Base-by-base conservation (phyloP, 2,797 vertebrate species). In the Pseudotriccus pelzelni region DNA sequence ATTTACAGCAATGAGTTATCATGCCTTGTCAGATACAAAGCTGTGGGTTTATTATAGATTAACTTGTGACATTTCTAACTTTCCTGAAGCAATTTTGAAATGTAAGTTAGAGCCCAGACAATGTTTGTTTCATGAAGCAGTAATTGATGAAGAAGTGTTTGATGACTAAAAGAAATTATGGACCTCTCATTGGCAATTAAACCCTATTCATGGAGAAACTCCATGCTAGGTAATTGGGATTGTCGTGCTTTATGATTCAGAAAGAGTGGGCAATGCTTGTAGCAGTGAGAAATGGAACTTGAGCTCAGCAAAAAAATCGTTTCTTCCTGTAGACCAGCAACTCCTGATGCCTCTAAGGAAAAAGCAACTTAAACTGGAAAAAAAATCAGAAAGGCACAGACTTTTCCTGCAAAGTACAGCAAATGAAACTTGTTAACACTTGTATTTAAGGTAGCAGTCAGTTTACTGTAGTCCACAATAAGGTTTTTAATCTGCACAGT, bases 21-120 rank as follows among this genome's bases (percentile, higher is more conserved):
- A 41, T 94, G 75, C 37, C 80, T 93, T 92, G 87, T 97, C 91
- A 93, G 74, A 84, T 81, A 87, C 69, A 89, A 93, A 80, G 50
- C 84, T 96, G 74, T 84, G 89, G 62, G 60, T 86, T 96, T 95
- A 85, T 90, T 87, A 58, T 75, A 89, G 81, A 82, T 92, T 84
- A 94, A 77, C 66, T 89, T 4, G 1, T 93, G 90, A 89, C 89
- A 95, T 91, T 96, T 96, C 93, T 92, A 90, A 95, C 56, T 84
- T 95, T 94, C 62, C 66, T 69, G 58, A 93, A 88, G 84, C 62
- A 69, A 73, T 92, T 89, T 90, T 81, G 49, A 95, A 92, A 70
- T 80, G 15, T 47, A 73, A 76, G 58, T 88, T 89, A 80, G 52
- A 80, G 20, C 39, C n/a, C 56, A 86, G 58, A 70, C 28, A 64